Evolutionary conservation across 37 sponge, comb jelly and placozoan species (phyloP).

Genomic region (Petrosia ficiformis): DNA sequence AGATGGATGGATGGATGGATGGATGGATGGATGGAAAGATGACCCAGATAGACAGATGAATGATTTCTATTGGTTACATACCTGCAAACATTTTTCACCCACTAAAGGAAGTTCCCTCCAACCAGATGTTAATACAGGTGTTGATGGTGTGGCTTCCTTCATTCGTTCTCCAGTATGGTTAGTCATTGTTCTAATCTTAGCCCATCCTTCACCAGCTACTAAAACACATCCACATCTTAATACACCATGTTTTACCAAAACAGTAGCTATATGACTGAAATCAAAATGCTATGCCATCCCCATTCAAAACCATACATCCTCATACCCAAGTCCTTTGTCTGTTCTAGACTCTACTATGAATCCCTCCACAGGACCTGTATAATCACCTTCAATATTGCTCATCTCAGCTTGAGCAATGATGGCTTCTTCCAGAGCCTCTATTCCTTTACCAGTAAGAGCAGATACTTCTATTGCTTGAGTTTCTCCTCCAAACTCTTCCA

Average conservation of each 20-base stretch:
- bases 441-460: conserved; percentile 53
- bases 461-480: conserved; percentile 83
- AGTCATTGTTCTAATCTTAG: conserved; percentile 50
- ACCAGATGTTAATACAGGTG: conserved; percentile 65
- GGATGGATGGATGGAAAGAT: too few relatives aligned
- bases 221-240: conserved; percentile 51
- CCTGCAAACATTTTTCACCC: conserved; percentile 70
- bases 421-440: conserved; percentile 69
- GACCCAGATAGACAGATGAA: too few relatives aligned
- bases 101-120: conserved; percentile 69
- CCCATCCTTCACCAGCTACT: conserved; percentile 62
- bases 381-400: conserved; percentile 51
- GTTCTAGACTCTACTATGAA: conserved; percentile 60
- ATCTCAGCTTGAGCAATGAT: conserved; percentile 68
- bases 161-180: conserved; percentile 25
- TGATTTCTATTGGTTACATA: too few relatives aligned
- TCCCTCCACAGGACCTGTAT: conserved; percentile 57
- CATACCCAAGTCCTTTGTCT: conserved; percentile 69
- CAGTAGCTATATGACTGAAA: conserved; percentile 65
- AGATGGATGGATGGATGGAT: too few relatives aligned
- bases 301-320: neutral
- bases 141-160: conserved; percentile 54
- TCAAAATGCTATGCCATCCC: neutral
- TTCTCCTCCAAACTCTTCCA: conserved; percentile 87
- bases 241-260: conserved; percentile 67